Conservation (phyloP, 2,888 invertebrate species). For the Cheilosia variabilis region DNA sequence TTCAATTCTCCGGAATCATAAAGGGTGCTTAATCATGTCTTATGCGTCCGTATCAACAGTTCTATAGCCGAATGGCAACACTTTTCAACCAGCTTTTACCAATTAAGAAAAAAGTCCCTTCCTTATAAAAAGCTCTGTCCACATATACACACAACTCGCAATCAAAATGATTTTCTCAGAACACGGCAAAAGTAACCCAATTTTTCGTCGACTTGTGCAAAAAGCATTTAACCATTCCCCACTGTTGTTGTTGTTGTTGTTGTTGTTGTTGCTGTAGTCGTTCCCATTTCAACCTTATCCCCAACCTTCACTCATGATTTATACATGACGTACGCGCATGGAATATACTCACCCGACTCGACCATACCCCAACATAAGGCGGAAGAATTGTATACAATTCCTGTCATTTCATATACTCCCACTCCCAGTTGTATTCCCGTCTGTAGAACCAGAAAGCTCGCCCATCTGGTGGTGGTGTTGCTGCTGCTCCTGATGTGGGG, state of each 20-base stretch:
- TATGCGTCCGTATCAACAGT: too few relatives aligned
- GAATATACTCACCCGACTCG: not conserved
- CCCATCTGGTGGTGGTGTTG: constrained; percentile 25
- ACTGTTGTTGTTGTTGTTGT: too few relatives aligned
- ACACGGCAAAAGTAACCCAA: constrained; percentile 54
- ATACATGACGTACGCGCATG: constrained; percentile 53
- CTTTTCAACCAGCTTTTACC: constrained; percentile 26
- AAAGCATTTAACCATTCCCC: constrained; percentile 25
- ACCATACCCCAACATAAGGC: not conserved
- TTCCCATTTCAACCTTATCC: constrained; percentile 9
- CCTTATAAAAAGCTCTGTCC: constrained; percentile 18
- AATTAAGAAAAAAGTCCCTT: constrained; percentile 7
- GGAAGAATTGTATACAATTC: constrained; percentile 45
- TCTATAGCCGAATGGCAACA: constrained; percentile 23
- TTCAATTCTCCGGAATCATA: too few relatives aligned
- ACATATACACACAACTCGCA: not conserved
- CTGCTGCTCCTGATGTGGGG: constrained; percentile 23
- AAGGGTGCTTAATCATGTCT: too few relatives aligned
- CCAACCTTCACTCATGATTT: constrained; percentile 59
- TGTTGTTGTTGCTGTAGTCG: not conserved
- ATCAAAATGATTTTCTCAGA: constrained; percentile 25
- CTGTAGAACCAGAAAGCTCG: constrained; percentile 52
- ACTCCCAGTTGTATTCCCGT: constrained; percentile 35
- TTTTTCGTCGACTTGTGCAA: constrained; percentile 43
- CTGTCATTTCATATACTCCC: constrained; percentile 3